Evolutionary conservation across 1,140 invertebrate genomes (phyloP).

Genomic region (Callitettix versicolor): DNA sequence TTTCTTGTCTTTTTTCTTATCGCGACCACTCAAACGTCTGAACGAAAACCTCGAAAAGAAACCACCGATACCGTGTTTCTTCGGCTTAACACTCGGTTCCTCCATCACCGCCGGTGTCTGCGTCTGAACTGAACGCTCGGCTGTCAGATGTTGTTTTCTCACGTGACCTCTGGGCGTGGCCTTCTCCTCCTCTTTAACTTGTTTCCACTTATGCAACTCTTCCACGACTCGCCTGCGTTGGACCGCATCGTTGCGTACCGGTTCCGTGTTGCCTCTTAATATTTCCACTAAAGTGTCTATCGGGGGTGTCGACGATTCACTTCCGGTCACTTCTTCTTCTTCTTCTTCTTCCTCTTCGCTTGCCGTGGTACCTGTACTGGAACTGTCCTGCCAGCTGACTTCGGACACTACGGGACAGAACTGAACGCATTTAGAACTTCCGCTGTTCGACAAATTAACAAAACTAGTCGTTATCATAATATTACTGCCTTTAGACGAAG

Average conservation of each 20-base stretch:
- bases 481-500: conserved; percentile 23
- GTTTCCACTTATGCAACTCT: conserved; percentile 11
- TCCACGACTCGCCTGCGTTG: conserved; percentile 11
- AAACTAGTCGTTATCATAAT: conserved; percentile 28
- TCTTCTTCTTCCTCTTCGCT: conserved; percentile 18
- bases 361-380: conserved; percentile 1
- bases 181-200: conserved; percentile 20
- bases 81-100: conserved; percentile 26
- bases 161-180: conserved; percentile 31
- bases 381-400: conserved; percentile 51
- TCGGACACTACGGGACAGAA: conserved; percentile 61
- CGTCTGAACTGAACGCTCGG: conserved; percentile 13
- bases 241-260: conserved; percentile 29
- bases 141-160: conserved; percentile 32
- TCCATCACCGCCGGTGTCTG: conserved; percentile 10
- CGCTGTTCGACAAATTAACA: conserved; percentile 29
- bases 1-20: conserved; percentile 28
- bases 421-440: conserved; percentile 40
- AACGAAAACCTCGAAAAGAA: conserved; percentile 42
- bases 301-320: conserved; percentile 7
- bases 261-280: conserved; percentile 24
- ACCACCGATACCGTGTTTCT: conserved; percentile 35
- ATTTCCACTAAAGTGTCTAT: conserved; percentile 1
- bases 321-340: conserved; percentile 10
- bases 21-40: conserved; percentile 36